Base-by-base conservation (phyloP, 2,797 vertebrate species). In the Ciconia nigra region DNA sequence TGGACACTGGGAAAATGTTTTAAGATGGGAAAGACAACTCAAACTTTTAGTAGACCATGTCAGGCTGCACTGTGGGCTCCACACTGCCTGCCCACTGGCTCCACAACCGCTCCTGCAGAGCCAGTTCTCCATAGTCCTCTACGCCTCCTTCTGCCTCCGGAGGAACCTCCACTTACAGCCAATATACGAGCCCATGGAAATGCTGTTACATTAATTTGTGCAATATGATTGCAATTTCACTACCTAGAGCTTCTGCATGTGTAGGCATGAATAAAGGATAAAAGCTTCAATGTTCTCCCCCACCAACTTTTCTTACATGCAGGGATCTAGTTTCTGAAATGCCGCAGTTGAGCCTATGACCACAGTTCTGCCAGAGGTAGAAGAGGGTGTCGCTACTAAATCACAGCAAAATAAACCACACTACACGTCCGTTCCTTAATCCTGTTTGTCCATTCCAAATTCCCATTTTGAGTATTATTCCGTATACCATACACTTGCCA, bases 11-110 rank as follows among this genome's bases (percentile, higher is more conserved):
- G 52, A 86, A 86, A 49, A 59, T 1, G 2, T 10, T 41, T 17
- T 25, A 29, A 10, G 49, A 57, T 15, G 33, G 3, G 11, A 73
- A 61, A 31, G 61, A 85, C 90, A 89, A 72, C 47, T 70, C 88
- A 47, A 37, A 37, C 33, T 61, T 0, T 0, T 20, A 52, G 71
- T 1, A 52, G 59, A 46, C 26, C 0, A 0, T 44, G 58, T 31
- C 5, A 12, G n/a, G 66, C 35, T 79, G 65, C 67, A 29, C 24
- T 19, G 18, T 20, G 76, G 31, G 74, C 31, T 83, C 26, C 39
- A 26, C 47, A 66, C 17, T 74, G 71, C 71, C 39, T 55, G 65
- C 55, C 42, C 47, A 26, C 17, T 16, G 52, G 35, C 47, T 83
- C 59, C 58, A 44, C 35, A 20, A 25, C 25, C 7, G 12, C 52